Percentiles rank a stretch among this genome's conserved stretches.
Evolutionary conservation across 2,888 invertebrate genomes (phyloP).

Genomic region (Melanotus villosus): DNA sequence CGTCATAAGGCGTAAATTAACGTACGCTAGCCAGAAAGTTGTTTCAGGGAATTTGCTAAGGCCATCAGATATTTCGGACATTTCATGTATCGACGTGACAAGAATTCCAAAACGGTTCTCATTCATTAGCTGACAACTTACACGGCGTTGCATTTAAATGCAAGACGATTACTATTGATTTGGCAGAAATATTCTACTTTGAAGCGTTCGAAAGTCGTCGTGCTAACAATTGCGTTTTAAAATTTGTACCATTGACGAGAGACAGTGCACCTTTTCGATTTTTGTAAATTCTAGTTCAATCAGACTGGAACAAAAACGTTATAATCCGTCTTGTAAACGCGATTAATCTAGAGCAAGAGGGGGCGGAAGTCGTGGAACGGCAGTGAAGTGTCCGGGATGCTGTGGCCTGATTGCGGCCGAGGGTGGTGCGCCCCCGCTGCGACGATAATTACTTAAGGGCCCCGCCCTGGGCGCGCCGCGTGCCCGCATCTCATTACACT

Average conservation of each 20-base stretch:
- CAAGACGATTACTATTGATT: too few species aligned
- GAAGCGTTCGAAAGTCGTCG: too few species aligned
- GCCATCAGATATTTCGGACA: conserved; percentile 1
- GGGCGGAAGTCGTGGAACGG: conserved; percentile 10
- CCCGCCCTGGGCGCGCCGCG: conserved; percentile 67
- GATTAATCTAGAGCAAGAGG: conserved; percentile 4
- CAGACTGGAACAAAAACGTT: conserved; percentile 15
- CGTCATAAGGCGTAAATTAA: background rate
- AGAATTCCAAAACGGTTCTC: background rate
- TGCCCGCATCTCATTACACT: conserved; percentile 69
- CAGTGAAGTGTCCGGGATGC: conserved; percentile 47
- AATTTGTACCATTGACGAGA: too few species aligned
- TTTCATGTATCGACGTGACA: background rate
- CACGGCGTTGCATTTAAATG: too few species aligned
- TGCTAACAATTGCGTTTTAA: too few species aligned
- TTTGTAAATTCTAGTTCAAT: too few species aligned
- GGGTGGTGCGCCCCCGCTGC: conserved; percentile 62
- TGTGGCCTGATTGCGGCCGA: conserved; percentile 57
- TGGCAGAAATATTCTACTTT: too few species aligned
- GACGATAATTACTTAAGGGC: conserved; percentile 65
- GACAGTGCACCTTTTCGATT: too few species aligned
- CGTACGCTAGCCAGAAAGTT: background rate
- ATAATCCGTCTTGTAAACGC: conserved; percentile 33
- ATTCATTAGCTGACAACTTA: too few species aligned
- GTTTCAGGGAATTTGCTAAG: conserved; percentile 2